These are phyloP conservation scores for Vidua macroura DNA, from an alignment of 2,113 vertebrate species.

Conservation along the genomic window DNA sequence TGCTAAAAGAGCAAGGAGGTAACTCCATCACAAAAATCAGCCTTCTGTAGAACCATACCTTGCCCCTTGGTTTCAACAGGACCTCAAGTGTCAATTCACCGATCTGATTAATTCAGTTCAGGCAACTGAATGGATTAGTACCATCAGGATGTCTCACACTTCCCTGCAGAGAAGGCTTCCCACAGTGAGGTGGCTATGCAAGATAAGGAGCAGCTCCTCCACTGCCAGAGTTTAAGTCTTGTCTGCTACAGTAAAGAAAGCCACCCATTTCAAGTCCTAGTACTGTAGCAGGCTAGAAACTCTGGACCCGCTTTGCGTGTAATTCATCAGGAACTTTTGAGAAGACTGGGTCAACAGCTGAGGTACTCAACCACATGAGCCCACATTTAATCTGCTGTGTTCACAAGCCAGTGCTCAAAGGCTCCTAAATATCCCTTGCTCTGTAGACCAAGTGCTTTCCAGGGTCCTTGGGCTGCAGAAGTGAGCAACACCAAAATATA, in stretches of 20 bases:
- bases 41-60: background rate
- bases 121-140: background rate
- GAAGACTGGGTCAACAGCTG: background rate
- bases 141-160: background rate
- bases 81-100: background rate
- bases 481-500: background rate
- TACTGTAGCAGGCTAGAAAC: background rate
- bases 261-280: background rate
- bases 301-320: background rate
- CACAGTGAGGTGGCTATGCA: background rate
- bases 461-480: background rate
- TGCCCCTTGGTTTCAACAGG: background rate
- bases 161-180: background rate
- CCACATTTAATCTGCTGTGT: rapidly evolving
- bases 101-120: background rate
- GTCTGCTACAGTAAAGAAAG: background rate
- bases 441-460: background rate
- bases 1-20: background rate
- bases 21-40: background rate
- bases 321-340: background rate
- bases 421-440: background rate
- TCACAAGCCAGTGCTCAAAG: background rate
- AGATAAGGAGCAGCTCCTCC: background rate
- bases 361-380: background rate
- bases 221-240: background rate